Percentiles rank a stretch among this genome's conserved stretches.
Evolutionary conservation across 1,140 invertebrate genomes (phyloP).

Genomic region (Mizuhopecten yessoensis): DNA sequence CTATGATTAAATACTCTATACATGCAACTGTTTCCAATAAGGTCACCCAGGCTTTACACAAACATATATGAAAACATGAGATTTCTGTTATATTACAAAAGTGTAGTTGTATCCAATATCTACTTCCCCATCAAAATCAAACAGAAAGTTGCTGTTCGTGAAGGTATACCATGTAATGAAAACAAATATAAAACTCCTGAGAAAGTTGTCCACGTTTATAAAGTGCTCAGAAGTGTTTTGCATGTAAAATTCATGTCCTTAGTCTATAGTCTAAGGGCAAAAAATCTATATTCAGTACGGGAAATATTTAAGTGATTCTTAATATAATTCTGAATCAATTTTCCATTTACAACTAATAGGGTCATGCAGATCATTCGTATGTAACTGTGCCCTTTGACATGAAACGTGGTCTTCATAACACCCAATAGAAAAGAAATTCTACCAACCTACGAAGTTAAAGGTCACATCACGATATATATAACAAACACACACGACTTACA

Average conservation of each 20-base stretch:
- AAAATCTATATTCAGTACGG: neutral
- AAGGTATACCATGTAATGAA: neutral
- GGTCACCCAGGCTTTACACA: neutral
- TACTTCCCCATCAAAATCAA: neutral
- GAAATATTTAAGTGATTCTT: neutral
- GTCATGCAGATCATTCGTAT: neutral
- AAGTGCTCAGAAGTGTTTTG: neutral
- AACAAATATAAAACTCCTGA: constrained; percentile 12
- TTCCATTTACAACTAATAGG: neutral
- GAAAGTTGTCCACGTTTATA: neutral
- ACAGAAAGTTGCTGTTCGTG: neutral
- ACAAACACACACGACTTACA: neutral
- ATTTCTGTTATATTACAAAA: neutral
- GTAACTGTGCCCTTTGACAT: neutral
- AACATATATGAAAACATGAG: neutral
- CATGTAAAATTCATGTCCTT: neutral
- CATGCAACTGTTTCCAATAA: neutral
- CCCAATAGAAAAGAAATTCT: neutral
- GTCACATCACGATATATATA: neutral
- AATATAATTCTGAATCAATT: neutral
- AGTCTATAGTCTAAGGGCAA: no score
- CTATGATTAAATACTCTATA: neutral
- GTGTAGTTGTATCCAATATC: neutral
- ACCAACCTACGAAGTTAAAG: neutral
- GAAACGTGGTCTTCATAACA: neutral